These are phyloP conservation scores for Pelobates cultripes DNA, from an alignment of 2,797 vertebrate genomes.

Conservation along the genomic window DNA sequence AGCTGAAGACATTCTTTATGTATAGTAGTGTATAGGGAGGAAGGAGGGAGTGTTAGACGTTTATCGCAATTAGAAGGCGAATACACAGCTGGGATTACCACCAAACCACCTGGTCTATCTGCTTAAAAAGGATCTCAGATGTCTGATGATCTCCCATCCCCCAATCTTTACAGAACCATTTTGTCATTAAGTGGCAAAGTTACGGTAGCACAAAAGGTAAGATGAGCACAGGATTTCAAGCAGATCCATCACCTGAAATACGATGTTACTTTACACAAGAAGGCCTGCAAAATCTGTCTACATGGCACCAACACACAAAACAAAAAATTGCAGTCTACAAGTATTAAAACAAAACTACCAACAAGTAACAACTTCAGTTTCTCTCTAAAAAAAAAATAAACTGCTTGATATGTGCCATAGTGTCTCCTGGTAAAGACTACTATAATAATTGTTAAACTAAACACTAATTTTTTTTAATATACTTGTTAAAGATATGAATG, in stretches of 20 bases:
- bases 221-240: neutral
- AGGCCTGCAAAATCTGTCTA: no score
- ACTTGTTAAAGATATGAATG: no score
- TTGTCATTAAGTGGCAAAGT: neutral
- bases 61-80: slow-evolving; percentile 43
- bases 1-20: neutral
- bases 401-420: no score
- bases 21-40: neutral
- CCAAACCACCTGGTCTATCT: slow-evolving; percentile 48
- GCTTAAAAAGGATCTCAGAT: slow-evolving; percentile 41
- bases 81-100: slow-evolving; percentile 50
- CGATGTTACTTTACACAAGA: no score
- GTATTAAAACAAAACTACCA: no score
- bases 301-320: no score
- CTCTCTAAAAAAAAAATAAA: no score
- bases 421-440: no score
- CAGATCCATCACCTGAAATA: neutral
- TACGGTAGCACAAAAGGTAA: neutral
- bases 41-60: slow-evolving; percentile 19
- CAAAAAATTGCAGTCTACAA: no score
- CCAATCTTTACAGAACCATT: neutral
- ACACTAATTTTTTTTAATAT: no score
- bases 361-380: no score
- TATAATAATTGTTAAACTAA: no score
- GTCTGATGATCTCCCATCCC: slow-evolving; percentile 46